phyloP scores from a whole-genome alignment of 53 echinoderm and acorn worm genomes.

The Apostichopus leukothele region DNA sequence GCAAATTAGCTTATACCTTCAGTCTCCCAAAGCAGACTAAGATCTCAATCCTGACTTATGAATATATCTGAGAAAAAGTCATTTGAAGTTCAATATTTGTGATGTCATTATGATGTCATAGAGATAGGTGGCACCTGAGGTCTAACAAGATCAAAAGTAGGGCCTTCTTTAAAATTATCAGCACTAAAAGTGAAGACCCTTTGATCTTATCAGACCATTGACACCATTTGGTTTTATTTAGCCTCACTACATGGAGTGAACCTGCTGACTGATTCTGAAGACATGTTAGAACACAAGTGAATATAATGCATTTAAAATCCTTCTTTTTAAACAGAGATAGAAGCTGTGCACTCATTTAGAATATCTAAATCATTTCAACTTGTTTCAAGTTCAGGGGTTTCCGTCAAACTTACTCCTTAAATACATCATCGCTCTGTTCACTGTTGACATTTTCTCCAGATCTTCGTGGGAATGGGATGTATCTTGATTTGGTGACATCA shows the following conservation, averaged over 20 bases:
- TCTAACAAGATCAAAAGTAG: too few relatives aligned
- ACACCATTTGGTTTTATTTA: too few relatives aligned
- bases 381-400: not conserved
- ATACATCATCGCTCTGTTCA: not conserved
- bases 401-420: not conserved
- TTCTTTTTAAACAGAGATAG: not conserved
- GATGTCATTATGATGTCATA: too few relatives aligned
- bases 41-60: not conserved
- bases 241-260: too few relatives aligned
- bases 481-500: conserved; percentile 30
- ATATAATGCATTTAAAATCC: not conserved
- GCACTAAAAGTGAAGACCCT: too few relatives aligned
- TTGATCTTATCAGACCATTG: too few relatives aligned
- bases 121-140: too few relatives aligned
- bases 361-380: not conserved
- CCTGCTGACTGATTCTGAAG: not conserved
- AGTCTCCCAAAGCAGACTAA: not conserved
- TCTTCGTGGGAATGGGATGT: conserved; percentile 26
- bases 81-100: too few relatives aligned
- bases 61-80: too few relatives aligned
- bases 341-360: not conserved
- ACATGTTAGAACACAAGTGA: not conserved
- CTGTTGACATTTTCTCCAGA: not conserved
- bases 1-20: too few relatives aligned
- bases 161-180: too few relatives aligned